Evolutionary conservation across 2,888 invertebrate species (phyloP), one percentile per base, ranked within the genome.

Genomic region (Octonoba sinensis): DNA sequence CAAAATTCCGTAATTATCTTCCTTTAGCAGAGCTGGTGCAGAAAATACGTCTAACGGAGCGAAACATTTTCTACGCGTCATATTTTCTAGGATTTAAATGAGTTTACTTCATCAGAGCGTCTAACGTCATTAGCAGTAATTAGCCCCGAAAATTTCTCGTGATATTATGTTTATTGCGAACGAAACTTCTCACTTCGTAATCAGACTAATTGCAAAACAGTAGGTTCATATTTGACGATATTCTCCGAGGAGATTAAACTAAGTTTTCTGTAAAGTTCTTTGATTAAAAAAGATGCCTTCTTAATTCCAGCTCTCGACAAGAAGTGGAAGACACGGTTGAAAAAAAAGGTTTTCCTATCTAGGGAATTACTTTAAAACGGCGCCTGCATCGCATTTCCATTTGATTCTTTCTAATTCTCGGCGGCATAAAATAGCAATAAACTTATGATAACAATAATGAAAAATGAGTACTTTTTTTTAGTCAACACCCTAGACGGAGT

Each of bases 121-220:
- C 79, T 79, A 79, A 73, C 79, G 56, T 79, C 79, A 79, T 79
- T 79, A 79, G 79, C 60, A 73, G 73, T 73, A 79, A 79, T 79
- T 79, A 79, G 79, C 79, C 51, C 67, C 56, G 62, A 79, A 79
- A 62, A 67, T 73, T 77, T 69, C 65, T 56, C 70, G 56, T 47
- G 27, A 72, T 59, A 72, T 59, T 51, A 56, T 71, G 77, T 71
- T 71, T 71, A 65, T 65, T 77, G 69, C 44, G 51, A 64, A 22
- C 46, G 56, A 20, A 56, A 24, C 56, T 49, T 49, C 46, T 36
- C 18, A 47, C 36, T 11, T 36, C 49, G 64, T 70, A 77, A 77
- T 77, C 77, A 71, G 62, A 24, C 64, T 77, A 77, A 77, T 77
- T 77, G 77, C 77, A 49, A 70, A 64, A 71, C 56, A 70, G 57